Conservation (phyloP, 2,113 vertebrate species). For the Semicossyphus pulcher region DNA sequence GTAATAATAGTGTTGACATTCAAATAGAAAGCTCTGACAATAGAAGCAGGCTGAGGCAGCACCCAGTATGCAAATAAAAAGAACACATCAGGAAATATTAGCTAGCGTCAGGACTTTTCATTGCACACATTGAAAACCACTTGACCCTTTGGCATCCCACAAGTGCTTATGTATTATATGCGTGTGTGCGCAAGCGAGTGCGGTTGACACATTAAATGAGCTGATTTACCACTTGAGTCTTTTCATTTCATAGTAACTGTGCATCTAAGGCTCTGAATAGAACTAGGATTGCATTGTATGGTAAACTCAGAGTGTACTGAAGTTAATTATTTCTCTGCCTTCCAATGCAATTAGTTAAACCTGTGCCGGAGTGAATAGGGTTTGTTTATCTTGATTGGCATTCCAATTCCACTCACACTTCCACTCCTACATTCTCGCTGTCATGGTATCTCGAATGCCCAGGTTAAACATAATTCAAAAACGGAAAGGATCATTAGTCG, state of each 20-base stretch:
- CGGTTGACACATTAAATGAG: slow-evolving; percentile 83
- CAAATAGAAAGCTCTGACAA: slow-evolving; percentile 70
- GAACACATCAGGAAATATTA: slow-evolving; percentile 84
- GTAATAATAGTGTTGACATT: slow-evolving; percentile 79
- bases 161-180: slow-evolving; percentile 59
- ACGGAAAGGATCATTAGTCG: slow-evolving; percentile 68
- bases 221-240: slow-evolving; percentile 85
- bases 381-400: slow-evolving; percentile 54
- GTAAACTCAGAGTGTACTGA: neutral
- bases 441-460: slow-evolving; percentile 55
- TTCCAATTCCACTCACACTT: slow-evolving; percentile 57
- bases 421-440: slow-evolving; percentile 34
- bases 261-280: neutral
- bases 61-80: slow-evolving; percentile 71
- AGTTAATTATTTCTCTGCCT: slow-evolving; percentile 81
- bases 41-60: slow-evolving; percentile 75
- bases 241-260: slow-evolving; percentile 79
- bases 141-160: slow-evolving; percentile 69
- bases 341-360: slow-evolving; percentile 62
- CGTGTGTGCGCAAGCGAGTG: slow-evolving; percentile 4
- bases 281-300: neutral
- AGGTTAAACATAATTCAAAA: slow-evolving; percentile 75
- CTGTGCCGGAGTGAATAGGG: slow-evolving; percentile 60
- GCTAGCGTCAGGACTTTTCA: slow-evolving; percentile 78
- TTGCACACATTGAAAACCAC: slow-evolving; percentile 64